A percentile compares a stretch with the other conserved stretches of the same genome.
These are phyloP conservation scores for Trididemnum clinides DNA, from an alignment of 23 tunicate species.

Conservation along the genomic window DNA sequence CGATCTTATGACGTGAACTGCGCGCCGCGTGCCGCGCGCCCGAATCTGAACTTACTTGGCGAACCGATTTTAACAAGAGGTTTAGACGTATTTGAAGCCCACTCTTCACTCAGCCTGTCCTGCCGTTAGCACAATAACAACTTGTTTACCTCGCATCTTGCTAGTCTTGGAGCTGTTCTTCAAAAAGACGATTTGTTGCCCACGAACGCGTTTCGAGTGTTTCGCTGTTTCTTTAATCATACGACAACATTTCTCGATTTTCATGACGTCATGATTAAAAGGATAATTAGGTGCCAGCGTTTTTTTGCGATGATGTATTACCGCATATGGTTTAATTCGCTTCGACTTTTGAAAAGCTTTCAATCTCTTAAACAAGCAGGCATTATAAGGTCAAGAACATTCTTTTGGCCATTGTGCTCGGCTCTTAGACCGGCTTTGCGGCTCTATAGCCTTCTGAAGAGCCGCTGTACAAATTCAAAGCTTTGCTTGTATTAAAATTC, in stretches of 20 bases:
- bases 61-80: neutral
- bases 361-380: neutral
- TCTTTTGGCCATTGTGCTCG: neutral
- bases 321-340: neutral
- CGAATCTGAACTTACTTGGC: neutral
- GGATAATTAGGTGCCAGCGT: neutral
- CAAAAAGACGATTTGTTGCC: too few species aligned
- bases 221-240: neutral
- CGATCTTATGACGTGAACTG: neutral
- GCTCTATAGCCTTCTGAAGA: neutral
- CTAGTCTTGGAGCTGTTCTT: too few species aligned
- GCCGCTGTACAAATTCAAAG: slow-evolving; percentile 19
- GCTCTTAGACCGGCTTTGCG: slow-evolving; percentile 24
- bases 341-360: neutral
- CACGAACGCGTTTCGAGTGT: neutral
- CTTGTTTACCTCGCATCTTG: too few species aligned
- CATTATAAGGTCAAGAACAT: slow-evolving; percentile 20
- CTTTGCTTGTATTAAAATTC: slow-evolving; percentile 21
- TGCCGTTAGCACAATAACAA: too few species aligned
- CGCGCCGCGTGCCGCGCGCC: neutral
- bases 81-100: neutral
- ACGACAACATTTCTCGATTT: too few species aligned
- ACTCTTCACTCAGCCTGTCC: too few species aligned
- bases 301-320: neutral
- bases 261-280: neutral